phyloP scores from a whole-genome alignment of 1,140 invertebrate species.

The Venturia canescens region DNA sequence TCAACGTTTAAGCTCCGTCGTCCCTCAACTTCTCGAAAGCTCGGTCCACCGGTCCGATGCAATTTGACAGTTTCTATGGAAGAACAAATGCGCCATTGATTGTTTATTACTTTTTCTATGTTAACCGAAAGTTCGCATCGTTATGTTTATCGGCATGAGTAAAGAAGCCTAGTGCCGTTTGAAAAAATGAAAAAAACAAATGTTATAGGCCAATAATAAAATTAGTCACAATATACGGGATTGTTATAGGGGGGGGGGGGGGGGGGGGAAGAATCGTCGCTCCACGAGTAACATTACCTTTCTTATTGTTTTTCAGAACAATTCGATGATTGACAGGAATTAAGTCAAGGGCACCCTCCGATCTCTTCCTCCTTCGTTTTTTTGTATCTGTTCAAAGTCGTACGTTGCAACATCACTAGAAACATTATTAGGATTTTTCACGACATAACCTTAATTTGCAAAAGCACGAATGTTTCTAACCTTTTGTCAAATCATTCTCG shows the following conservation, averaged over 20 bases:
- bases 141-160: too few species aligned
- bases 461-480: constrained; percentile 45
- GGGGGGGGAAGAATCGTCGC: too few species aligned
- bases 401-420: background rate
- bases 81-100: constrained; percentile 7
- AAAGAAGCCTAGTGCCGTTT: too few species aligned
- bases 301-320: constrained; percentile 57
- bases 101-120: background rate
- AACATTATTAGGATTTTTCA: background rate
- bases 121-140: too few species aligned
- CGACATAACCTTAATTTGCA: background rate
- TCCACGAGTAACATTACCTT: constrained; percentile 57
- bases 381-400: constrained; percentile 51
- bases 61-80: constrained; percentile 36
- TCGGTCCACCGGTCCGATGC: constrained; percentile 59
- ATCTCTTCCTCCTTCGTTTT: constrained; percentile 55
- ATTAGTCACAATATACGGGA: too few species aligned
- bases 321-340: constrained; percentile 66
- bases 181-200: too few species aligned
- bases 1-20: constrained; percentile 57
- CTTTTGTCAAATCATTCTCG: constrained; percentile 57
- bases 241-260: too few species aligned
- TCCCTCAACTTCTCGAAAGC: constrained; percentile 64
- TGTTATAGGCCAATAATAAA: too few species aligned
- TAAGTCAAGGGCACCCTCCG: constrained; percentile 61